A percentile compares a stretch with the other conserved stretches of the same genome.
phyloP scores from a whole-genome alignment of 2,888 invertebrate species.

The Julus scandinavius region DNA sequence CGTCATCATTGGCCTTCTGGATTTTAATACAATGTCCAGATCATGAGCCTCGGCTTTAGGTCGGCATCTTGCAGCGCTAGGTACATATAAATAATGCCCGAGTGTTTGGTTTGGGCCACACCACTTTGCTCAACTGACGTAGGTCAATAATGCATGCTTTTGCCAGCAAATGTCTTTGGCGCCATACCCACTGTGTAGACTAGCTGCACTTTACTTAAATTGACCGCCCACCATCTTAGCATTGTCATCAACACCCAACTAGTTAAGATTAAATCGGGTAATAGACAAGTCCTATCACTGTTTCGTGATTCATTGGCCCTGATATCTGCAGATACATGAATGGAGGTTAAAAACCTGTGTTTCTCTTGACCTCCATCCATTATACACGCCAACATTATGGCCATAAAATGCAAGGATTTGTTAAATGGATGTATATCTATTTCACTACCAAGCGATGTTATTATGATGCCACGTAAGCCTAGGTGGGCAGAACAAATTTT shows the following conservation, averaged over 20 bases:
- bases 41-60: not conserved
- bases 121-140: not conserved
- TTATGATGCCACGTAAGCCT: not conserved
- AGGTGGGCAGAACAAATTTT: not conserved
- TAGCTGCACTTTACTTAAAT: slow-evolving; percentile 35
- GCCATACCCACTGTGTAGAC: slow-evolving; percentile 35
- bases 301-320: slow-evolving; percentile 37
- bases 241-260: slow-evolving; percentile 37
- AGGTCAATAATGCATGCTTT: not conserved
- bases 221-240: slow-evolving; percentile 46
- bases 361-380: slow-evolving; percentile 29
- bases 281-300: slow-evolving; percentile 20
- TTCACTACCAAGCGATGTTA: not conserved
- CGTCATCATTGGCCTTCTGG: slow-evolving; percentile 1
- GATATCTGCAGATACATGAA: slow-evolving; percentile 4
- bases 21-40: not conserved
- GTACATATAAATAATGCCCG: not conserved
- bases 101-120: not conserved
- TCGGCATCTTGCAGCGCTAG: not conserved
- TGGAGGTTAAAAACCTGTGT: slow-evolving; percentile 39
- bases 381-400: slow-evolving; percentile 26
- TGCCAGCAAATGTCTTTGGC: slow-evolving; percentile 28
- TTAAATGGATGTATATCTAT: not conserved
- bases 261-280: slow-evolving; percentile 43
- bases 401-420: not conserved